These are phyloP conservation scores for Lamellibrachia columna DNA, from an alignment of 2,888 invertebrate species.

Conservation along the genomic window DNA sequence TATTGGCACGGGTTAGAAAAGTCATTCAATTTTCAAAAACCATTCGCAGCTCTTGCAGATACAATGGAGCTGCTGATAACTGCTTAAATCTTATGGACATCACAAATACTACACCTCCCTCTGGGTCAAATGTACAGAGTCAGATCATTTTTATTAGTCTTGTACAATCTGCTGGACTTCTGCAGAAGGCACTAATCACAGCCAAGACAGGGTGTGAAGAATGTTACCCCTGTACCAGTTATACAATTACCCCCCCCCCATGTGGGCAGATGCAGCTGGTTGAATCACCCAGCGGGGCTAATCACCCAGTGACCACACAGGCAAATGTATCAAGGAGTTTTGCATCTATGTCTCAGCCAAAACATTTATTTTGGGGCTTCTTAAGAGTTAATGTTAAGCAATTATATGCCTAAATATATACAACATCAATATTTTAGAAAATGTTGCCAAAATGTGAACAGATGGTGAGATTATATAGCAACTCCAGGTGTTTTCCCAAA, in stretches of 20 bases:
- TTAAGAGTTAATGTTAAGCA: not conserved
- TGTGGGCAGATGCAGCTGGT: not conserved
- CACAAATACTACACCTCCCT: not conserved
- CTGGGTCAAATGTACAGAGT: not conserved
- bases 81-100: not conserved
- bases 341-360: not conserved
- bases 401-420: not conserved
- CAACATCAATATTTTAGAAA: not conserved
- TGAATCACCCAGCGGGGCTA: not conserved
- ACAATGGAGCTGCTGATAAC: not conserved
- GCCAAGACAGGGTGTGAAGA: constrained; percentile 4
- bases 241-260: not conserved
- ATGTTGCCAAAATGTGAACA: not conserved
- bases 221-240: not conserved
- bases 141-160: not conserved
- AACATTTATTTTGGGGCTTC: not conserved
- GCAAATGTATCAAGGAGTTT: not conserved
- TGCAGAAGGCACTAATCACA: not conserved
- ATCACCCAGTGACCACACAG: not conserved
- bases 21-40: not conserved
- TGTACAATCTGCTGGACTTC: not conserved
- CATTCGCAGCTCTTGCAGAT: not conserved
- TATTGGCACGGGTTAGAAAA: not conserved
- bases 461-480: not conserved
- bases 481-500: too few species aligned